Percentiles rank a stretch among this genome's conserved stretches.
Evolutionary conservation across 2,797 vertebrate species (phyloP).

Genomic region (Buceros bicornis): DNA sequence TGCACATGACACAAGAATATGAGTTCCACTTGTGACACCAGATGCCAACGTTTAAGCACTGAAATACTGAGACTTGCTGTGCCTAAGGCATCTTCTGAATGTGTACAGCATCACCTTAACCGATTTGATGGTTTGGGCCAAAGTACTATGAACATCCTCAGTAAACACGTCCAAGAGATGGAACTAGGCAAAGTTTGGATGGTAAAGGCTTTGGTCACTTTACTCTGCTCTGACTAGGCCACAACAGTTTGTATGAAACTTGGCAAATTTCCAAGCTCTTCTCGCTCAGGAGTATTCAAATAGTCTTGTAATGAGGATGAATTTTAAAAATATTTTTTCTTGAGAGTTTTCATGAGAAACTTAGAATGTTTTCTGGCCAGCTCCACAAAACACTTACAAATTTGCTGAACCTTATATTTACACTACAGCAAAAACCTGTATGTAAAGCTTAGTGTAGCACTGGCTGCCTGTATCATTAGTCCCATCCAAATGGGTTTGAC

Average conservation of each 20-base stretch:
- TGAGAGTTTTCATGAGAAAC: neutral
- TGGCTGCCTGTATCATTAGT: neutral
- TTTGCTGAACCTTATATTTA: neutral
- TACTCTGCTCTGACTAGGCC: neutral
- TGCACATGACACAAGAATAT: neutral
- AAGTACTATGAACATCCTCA: neutral
- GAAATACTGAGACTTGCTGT: neutral
- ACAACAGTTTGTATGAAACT: neutral
- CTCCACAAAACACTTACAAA: neutral
- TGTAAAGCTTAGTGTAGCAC: neutral
- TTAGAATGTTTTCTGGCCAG: neutral
- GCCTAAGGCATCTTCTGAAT: too few species aligned
- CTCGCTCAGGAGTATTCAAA: neutral
- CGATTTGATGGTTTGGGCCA: neutral
- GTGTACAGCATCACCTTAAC: neutral
- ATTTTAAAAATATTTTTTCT: neutral
- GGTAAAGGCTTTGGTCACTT: neutral
- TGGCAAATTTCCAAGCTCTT: neutral
- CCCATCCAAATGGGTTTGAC: neutral
- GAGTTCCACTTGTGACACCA: neutral
- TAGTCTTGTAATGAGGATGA: neutral
- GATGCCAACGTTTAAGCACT: neutral
- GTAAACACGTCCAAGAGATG: neutral
- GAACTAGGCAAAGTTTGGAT: neutral
- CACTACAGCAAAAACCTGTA: neutral